Evolutionary conservation across 2,797 vertebrate species (phyloP).

Genomic region (Paedocypris micromegethes): DNA sequence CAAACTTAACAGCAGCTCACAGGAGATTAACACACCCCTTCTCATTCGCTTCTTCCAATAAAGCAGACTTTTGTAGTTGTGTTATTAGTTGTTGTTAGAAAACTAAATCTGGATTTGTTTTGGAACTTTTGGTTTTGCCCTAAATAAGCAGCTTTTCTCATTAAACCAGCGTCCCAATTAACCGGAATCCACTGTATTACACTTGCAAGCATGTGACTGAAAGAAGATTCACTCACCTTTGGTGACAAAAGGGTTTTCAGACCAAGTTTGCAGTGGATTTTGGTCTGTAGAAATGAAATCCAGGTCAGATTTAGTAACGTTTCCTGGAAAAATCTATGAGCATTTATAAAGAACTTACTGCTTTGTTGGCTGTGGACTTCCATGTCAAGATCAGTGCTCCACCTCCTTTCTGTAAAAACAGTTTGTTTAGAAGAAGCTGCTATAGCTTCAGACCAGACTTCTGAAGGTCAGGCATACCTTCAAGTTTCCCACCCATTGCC

Average conservation of each 20-base stretch:
- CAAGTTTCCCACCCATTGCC: constrained; percentile 77
- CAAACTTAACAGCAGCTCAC: no score
- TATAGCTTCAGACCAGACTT: neutral
- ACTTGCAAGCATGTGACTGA: no score
- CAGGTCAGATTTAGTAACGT: neutral
- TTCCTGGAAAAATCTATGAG: neutral
- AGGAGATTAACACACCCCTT: no score
- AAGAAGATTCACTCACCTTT: constrained; percentile 64
- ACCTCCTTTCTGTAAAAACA: constrained; percentile 76
- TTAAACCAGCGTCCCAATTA: no score
- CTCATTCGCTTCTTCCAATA: no score
- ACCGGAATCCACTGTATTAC: no score
- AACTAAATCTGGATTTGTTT: no score
- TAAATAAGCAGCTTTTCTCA: no score
- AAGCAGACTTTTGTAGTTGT: no score
- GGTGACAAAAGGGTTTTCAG: constrained; percentile 71
- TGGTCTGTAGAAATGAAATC: constrained; percentile 58
- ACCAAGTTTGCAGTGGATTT: constrained; percentile 68
- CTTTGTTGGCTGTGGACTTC: constrained; percentile 76
- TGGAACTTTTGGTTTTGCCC: no score
- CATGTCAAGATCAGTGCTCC: constrained; percentile 81
- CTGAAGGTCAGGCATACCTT: constrained; percentile 65
- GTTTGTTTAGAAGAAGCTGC: neutral
- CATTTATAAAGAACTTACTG: constrained; percentile 60
- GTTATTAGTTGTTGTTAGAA: no score